Evolutionary conservation across 2,888 invertebrate species (phyloP), one percentile per base, ranked within the genome.

Genomic region (Diplazon laetatorius): DNA sequence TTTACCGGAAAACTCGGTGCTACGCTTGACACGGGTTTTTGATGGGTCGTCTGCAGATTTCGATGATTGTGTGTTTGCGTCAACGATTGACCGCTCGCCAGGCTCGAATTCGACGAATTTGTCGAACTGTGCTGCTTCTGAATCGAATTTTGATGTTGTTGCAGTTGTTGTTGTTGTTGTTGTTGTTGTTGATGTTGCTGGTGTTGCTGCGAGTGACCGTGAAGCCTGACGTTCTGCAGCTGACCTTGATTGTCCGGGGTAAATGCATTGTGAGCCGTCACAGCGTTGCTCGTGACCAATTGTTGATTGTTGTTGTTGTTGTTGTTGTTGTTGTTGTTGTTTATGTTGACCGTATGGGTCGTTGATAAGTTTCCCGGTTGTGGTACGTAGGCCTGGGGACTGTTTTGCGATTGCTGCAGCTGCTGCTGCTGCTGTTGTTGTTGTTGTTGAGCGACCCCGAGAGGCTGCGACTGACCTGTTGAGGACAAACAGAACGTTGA

Each of bases 21-120:
- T 80, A 96, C 96, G 91, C 96, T 96, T 90, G 96, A 96, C 82
- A 96, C 95, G 79, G 97, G 97, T 91, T 97, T 97, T 93, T 97
- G 94, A 88, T 93, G 93, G 84, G 91, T n/a, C n/a, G n/a, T 92
- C 35, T 87, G 87, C 5, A 87, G 71, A 69, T 87, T 89, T 48
- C 89, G 82, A 48, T 88, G 88, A 74, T 87, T 87, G 60, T 89
- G 89, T 8, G 77, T 76, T 63, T 87, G 89, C 6, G 82, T 83
- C 30, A 85, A 77, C 10, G 86, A 82, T 63, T 80, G 82, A 12
- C 74, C 78, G 16, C 90, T 91, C 46, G 90, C 90, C 14, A 90
- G 86, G 18, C 92, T 91, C 18, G 91, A 91, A 72, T 88, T 91
- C 16, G 85, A 84, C 6, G 92, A 89, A 83, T 91, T 92, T 16